Percentiles rank a stretch among this genome's conserved stretches.
phyloP scores from a whole-genome alignment of 2,797 vertebrate species.

The Hemitrygon akajei region DNA sequence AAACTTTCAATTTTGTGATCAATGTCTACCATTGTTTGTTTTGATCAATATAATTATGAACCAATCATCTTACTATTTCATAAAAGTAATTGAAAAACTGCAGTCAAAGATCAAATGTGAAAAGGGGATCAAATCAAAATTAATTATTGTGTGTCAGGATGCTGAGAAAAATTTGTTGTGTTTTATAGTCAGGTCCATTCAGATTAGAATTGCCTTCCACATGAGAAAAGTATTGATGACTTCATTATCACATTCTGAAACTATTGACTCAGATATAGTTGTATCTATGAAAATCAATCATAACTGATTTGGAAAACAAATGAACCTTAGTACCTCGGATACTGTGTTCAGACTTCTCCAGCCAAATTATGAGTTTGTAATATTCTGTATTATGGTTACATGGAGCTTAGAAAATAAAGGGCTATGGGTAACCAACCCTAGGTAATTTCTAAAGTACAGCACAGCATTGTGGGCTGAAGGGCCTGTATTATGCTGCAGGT shows the following conservation, averaged over 20 bases:
- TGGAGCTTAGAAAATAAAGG: too few relatives aligned
- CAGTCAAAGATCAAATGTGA: neutral
- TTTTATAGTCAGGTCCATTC: conserved; percentile 26
- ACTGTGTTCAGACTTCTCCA: neutral
- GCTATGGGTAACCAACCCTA: too few relatives aligned
- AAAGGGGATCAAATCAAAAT: neutral
- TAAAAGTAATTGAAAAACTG: neutral
- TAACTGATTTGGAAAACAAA: conserved; percentile 23
- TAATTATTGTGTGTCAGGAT: neutral
- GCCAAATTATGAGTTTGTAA: neutral
- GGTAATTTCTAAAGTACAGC: too few relatives aligned
- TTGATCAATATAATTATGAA: neutral
- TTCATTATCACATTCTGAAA: conserved; percentile 22
- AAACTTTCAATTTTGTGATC: neutral
- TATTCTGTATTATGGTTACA: neutral
- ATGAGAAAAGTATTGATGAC: neutral
- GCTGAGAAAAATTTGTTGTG: neutral
- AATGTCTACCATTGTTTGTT: neutral
- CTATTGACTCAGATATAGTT: conserved; percentile 6
- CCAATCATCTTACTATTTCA: neutral
- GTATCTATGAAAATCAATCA: conserved; percentile 24
- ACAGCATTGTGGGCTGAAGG: too few relatives aligned
- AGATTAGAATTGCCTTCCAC: conserved; percentile 12
- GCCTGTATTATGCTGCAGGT: too few relatives aligned
- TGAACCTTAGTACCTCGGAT: neutral